Base-by-base conservation (phyloP, 2,888 invertebrate genomes). In the Gastrophysa polygoni region DNA sequence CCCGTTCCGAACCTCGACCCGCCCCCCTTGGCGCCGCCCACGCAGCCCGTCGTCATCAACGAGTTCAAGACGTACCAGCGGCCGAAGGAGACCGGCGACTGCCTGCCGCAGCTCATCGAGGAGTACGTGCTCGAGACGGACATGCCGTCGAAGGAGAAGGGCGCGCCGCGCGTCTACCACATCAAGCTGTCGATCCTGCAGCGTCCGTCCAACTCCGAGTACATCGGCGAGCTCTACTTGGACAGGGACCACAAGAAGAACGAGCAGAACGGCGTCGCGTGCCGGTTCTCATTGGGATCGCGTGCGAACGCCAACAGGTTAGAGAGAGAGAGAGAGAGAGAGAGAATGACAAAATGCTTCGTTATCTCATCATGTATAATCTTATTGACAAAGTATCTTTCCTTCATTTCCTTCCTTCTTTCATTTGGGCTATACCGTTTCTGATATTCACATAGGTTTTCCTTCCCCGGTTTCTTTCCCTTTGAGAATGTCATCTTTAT, bases 101-200 rank as follows among this genome's bases (percentile, higher is more conserved):
- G 78, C 66, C 84, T 57, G 72, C 92, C 93, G 46, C 90, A 91
- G 80, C 83, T 93, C 50, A 89, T 95, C 51, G 95, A 95, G 81
- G 94, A 95, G 78, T 94, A 93, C 80, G 89, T 93, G 57, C 83
- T 96, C 71, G 96, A 96, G 82, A 92, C 95, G 48, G 95, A 95
- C 82, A 89, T 73, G 87, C 89, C 85, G 0, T 77, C 80, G 48
- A 80, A 80, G 81, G 76, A 77, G 32, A 76, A 74, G 58, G 74
- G 71, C 16, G 78, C 73, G 89, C 64, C 77, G 16, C 67, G 80
- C 60, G 89, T 92, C 71, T 92, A 94, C 82, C 80, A 81, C 80
- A 95, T 95, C 76, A 92, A 92, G 79, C 85, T 96, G 71, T 91
- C 93, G 60, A 93, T 96, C 80, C 85, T 91, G 67, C 94, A 95